Base-by-base conservation (phyloP, 2,113 vertebrate species). In the Hippocampus zosterae region DNA sequence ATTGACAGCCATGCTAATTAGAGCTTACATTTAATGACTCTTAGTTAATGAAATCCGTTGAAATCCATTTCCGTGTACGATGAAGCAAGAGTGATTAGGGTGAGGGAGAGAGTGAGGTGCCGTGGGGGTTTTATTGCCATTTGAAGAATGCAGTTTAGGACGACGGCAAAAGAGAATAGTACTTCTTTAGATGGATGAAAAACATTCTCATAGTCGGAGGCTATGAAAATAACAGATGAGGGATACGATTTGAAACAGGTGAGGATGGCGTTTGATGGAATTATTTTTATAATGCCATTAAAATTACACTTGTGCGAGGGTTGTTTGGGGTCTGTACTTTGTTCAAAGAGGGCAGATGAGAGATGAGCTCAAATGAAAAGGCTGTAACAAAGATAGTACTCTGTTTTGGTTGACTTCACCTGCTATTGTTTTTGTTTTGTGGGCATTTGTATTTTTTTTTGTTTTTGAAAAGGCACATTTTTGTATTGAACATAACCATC, bases 11-110 rank as follows among this genome's bases (percentile, higher is more conserved):
- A 83, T 87, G 87, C 92, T 95, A 96, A 97, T 97, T 96, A 96
- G 93, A 93, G 93, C 94, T 92, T 95, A 94, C 94, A 92, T 94
- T 95, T 94, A 96, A 95, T 95, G 95, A 95, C 94, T 95, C 93
- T 94, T 93, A 91, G 92, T 94, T 97, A 97, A 96, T 95, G 94
- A 93, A 93, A 94, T 93, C 94, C 91, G 92, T 92, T 95, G 94
- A 93, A 93, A 94, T 93, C 94, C 91, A 92, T 92, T 95, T 91
- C 89, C 91, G 92, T 91, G 89, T 92, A 92, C 92, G 95, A 90
- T 84, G 92, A 93, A 93, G 90, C 92, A 92, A 90, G 91, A 93
- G 91, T 85, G 91, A 91, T 89, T 88, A 84, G 87, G 88, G 89
- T 88, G 70, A 46, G 19, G 67, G 69, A 62, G 68, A 66, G 68